Evolutionary conservation across 2,797 vertebrate species (phyloP).

Genomic region (Brotula barbata): DNA sequence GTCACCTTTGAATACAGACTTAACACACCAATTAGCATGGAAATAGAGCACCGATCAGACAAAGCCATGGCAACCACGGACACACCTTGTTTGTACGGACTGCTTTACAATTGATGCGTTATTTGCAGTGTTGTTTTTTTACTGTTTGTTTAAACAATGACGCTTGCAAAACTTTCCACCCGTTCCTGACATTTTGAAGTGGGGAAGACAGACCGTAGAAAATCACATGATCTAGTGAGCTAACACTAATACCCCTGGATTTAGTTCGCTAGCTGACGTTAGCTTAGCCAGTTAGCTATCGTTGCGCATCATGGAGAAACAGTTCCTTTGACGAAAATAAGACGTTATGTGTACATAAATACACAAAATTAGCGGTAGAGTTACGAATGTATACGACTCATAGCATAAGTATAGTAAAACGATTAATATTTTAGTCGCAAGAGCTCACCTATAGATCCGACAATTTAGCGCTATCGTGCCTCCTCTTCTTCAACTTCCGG

Average conservation of each 20-base stretch:
- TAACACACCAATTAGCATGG: neutral
- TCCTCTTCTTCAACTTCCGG: too few relatives aligned
- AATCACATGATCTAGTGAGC: neutral
- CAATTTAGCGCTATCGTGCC: too few relatives aligned
- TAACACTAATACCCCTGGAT: neutral
- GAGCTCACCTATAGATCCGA: too few relatives aligned
- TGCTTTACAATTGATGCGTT: neutral
- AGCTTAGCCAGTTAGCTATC: neutral
- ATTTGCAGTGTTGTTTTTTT: too few relatives aligned
- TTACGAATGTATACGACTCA: rapidly evolving
- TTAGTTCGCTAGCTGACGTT: conserved; percentile 28
- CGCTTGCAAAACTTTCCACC: too few relatives aligned
- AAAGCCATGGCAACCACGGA: conserved; percentile 28
- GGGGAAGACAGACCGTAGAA: neutral
- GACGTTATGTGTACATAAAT: neutral
- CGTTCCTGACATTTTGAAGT: rapidly evolving
- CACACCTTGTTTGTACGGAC: conserved; percentile 34
- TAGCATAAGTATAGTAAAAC: rapidly evolving
- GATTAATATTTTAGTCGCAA: too few relatives aligned
- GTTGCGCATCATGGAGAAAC: rapidly evolving
- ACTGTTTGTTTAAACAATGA: too few relatives aligned
- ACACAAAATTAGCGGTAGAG: neutral
- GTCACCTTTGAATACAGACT: too few relatives aligned
- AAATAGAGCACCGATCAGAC: conserved; percentile 2
- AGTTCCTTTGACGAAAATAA: neutral